phyloP scores from a whole-genome alignment of 35 echinoderm and acorn worm species.

The Patiria miniata region DNA sequence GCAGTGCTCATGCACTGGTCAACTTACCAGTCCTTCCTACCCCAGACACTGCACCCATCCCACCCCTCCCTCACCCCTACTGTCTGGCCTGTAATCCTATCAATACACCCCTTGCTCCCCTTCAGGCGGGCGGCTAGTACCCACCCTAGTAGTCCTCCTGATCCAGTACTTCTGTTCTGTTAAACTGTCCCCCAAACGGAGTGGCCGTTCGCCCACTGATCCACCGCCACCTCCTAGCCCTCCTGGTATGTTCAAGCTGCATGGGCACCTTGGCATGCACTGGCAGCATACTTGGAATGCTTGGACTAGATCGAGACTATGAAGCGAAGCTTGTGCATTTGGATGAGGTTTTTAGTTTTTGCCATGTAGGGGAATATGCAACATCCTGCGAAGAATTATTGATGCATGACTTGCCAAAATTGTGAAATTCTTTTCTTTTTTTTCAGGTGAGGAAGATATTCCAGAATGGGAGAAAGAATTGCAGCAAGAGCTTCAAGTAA shows the following conservation, averaged over 20 bases:
- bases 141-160: background rate
- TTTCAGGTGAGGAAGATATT: conserved; percentile 59
- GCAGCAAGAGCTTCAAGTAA: conserved; percentile 93
- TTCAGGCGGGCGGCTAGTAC: background rate
- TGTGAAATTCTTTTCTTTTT: background rate
- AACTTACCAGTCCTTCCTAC: no score
- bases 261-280: background rate
- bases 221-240: background rate
- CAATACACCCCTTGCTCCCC: background rate
- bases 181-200: conserved; percentile 11
- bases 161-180: conserved; percentile 18
- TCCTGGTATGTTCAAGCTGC: no score
- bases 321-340: no score
- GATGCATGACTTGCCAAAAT: no score
- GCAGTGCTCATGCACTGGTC: no score
- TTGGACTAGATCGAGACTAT: no score
- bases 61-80: no score
- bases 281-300: background rate
- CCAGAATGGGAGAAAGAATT: conserved; percentile 98
- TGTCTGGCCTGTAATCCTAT: no score
- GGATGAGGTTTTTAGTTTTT: background rate
- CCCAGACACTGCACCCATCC: no score
- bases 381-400: no score
- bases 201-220: background rate
- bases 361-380: no score